Percentiles rank a stretch among this genome's conserved stretches.
These are phyloP conservation scores for Ypsolopha scabrella DNA, from an alignment of 2,888 invertebrate genomes.

Conservation along the genomic window DNA sequence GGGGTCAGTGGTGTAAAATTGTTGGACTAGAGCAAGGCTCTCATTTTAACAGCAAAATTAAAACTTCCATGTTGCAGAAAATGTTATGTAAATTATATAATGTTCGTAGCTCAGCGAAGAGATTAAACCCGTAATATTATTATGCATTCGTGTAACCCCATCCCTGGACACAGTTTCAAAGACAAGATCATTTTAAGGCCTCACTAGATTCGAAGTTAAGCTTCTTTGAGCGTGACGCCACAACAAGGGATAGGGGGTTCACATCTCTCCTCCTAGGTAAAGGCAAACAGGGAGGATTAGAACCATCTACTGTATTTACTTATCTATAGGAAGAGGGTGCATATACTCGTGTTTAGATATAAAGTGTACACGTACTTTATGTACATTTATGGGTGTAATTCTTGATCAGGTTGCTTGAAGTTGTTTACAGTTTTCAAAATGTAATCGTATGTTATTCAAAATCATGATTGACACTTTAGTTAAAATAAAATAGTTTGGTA, in stretches of 20 bases:
- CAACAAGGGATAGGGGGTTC: conserved; percentile 25
- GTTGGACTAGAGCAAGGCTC: too few species aligned
- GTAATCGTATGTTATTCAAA: too few species aligned
- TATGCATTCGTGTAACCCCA: conserved; percentile 21
- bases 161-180: conserved; percentile 11
- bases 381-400: too few species aligned
- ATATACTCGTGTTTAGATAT: background rate
- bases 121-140: conserved; percentile 19
- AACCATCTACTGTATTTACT: background rate
- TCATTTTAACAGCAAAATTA: too few species aligned
- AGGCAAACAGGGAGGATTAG: background rate
- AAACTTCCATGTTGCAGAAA: too few species aligned
- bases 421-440: too few species aligned
- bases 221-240: conserved; percentile 30
- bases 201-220: conserved; percentile 36
- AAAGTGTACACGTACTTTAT: too few species aligned
- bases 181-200: conserved; percentile 34
- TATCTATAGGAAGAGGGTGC: background rate
- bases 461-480: too few species aligned
- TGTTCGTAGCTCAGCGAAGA: background rate
- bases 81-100: background rate
- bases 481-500: too few species aligned
- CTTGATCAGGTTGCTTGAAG: too few species aligned
- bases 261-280: background rate
- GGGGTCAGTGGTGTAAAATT: too few species aligned